Evolutionary conservation across 2,797 vertebrate species (phyloP), one percentile per base, ranked within the genome.

Genomic region (Myiotriccus ornatus): DNA sequence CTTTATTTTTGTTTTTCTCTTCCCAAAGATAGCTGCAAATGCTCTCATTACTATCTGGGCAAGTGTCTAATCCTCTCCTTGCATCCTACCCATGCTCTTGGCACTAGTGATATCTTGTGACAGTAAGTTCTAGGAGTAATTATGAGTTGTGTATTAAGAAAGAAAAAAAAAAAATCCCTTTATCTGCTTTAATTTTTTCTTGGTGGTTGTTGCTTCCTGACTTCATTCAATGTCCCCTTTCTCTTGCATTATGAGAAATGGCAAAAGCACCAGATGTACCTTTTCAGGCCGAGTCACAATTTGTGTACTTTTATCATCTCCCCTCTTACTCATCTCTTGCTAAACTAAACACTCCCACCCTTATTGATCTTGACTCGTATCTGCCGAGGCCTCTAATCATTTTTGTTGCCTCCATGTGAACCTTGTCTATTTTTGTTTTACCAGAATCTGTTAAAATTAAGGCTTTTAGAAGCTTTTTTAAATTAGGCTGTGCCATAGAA

Each of bases 341-440:
- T 93, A 81, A 95, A 69, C 95, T 93, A 94, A 97, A 94, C 91
- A 89, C 92, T 96, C 89, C 94, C 94, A 94, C 78, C 92, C 87
- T 97, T 95, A 95, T 94, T 95, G 92, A 81, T 93, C 93, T 94
- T 75, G 4, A 62, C 49, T 89, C 2, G 0, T 83, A 81, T 87
- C 92, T 93, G 57, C 79, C 2, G 32, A 92, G 93, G 82, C 68
- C 84, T 94, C 87, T 95, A 65, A 95, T 95, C 28, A 41, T 83
- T 94, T 94, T 96, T 80, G 89, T 95, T 62, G 1, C 93, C 73
- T 96, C 74, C 91, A 60, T 91, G 82, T 89, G 68, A 94, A 84
- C 82, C 49, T 84, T 1, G 37, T 77, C 74, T 87, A 9, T 50
- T 91, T 91, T 67, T 82, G 32, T 70, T 88, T 62, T 53, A 46